Percentiles rank a stretch among this genome's conserved stretches.
Evolutionary conservation across 2,888 invertebrate species (phyloP).

Genomic region (Caenorhabditis drosophilae): DNA sequence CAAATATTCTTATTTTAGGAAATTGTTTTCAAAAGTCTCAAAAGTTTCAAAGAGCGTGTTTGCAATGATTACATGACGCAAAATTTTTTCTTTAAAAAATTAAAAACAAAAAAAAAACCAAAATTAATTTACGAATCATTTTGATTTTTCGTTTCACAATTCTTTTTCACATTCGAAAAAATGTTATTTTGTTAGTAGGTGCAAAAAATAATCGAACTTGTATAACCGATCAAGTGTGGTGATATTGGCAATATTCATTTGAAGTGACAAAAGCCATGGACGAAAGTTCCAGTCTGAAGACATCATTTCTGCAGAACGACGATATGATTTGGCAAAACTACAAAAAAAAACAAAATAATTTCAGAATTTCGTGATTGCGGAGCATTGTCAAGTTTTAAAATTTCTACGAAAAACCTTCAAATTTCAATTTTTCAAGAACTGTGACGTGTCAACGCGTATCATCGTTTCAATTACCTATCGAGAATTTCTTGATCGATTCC

Average conservation of each 20-base stretch:
- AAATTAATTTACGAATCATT: neutral
- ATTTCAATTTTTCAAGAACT: too few relatives aligned
- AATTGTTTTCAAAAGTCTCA: too few relatives aligned
- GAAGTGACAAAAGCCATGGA: conserved; percentile 46
- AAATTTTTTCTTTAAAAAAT: conserved; percentile 8
- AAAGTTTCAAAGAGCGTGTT: too few relatives aligned
- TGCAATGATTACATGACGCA: too few relatives aligned
- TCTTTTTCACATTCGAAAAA: too few relatives aligned
- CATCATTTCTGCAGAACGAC: conserved; percentile 34
- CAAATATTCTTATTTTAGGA: too few relatives aligned
- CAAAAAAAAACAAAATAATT: conserved; percentile 2
- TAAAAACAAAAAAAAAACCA: conserved; percentile 1
- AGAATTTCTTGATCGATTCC: conserved; percentile 31
- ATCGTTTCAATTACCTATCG: too few relatives aligned
- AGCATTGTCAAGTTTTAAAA: too few relatives aligned
- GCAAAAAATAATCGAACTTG: conserved; percentile 45
- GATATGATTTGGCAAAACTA: conserved; percentile 38
- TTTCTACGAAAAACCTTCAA: conserved; percentile 2
- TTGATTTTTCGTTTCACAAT: conserved; percentile 3
- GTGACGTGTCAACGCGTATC: too few relatives aligned
- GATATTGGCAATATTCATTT: conserved; percentile 30
- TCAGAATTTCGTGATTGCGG: too few relatives aligned
- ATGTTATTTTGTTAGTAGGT: too few relatives aligned
- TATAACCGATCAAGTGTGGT: conserved; percentile 41
- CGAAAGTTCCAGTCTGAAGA: conserved; percentile 48